Conservation (phyloP, 2,113 vertebrate species). For the Hystrix cristata region DNA sequence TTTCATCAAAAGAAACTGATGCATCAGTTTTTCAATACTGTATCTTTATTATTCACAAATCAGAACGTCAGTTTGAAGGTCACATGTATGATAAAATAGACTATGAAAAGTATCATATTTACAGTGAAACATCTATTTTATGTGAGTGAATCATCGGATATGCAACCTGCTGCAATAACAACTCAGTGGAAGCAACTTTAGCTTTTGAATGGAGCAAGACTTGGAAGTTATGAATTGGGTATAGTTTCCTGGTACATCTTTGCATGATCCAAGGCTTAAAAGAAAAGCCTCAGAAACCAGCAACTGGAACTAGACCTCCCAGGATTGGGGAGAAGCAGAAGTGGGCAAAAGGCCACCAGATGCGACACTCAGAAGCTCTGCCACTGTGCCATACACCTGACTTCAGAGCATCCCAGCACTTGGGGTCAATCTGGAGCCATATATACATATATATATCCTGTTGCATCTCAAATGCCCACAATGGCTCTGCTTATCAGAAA, state of each 20-base stretch:
- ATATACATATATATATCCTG: background rate
- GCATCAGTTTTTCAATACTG: constrained; percentile 16
- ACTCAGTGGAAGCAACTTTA: background rate
- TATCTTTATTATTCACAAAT: constrained; percentile 78
- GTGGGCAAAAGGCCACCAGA: background rate
- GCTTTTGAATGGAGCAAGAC: background rate
- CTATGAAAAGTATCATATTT: constrained; percentile 8
- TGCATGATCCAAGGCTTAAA: background rate
- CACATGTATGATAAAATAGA: constrained; percentile 20
- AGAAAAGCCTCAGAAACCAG: constrained; percentile 14
- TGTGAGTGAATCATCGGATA: background rate
- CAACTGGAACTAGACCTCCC: background rate
- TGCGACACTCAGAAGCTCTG: background rate
- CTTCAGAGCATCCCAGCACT: background rate
- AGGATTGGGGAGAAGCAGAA: background rate
- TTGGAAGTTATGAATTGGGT: background rate
- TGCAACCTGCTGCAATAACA: background rate
- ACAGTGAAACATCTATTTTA: constrained; percentile 41
- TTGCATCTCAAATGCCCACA: background rate
- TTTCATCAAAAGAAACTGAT: constrained; percentile 50
- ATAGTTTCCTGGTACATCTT: constrained; percentile 23
- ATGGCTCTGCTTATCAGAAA: background rate
- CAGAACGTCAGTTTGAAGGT: constrained; percentile 24
- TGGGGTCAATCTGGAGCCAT: background rate
- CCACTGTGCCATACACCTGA: background rate